These are phyloP conservation scores for Agrotis clavis DNA, from an alignment of 2,888 invertebrate genomes.

Conservation along the genomic window DNA sequence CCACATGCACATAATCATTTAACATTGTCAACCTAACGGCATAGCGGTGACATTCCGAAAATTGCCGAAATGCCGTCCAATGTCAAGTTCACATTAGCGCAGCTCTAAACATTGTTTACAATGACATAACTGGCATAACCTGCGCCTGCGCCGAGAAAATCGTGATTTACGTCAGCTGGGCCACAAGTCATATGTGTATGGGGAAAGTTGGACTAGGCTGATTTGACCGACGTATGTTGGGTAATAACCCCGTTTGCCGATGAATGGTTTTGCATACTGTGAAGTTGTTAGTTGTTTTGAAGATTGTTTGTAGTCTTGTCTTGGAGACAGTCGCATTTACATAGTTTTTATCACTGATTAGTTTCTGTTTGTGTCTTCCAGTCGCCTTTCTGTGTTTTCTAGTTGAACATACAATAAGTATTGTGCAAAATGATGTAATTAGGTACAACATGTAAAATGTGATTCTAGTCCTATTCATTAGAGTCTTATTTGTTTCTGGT, in stretches of 20 bases:
- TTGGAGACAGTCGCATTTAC: neutral
- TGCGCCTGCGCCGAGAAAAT: conserved; percentile 61
- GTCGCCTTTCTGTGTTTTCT: neutral
- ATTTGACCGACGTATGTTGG: conserved; percentile 68
- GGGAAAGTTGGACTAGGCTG: conserved; percentile 71
- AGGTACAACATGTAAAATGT: neutral
- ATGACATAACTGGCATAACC: conserved; percentile 71
- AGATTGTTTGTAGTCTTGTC: conserved; percentile 6
- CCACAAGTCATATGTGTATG: conserved; percentile 61
- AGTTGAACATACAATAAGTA: neutral
- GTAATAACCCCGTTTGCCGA: conserved; percentile 61
- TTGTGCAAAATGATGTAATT: no score
- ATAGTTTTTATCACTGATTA: no score
- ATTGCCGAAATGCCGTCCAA: conserved; percentile 49
- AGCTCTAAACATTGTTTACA: conserved; percentile 58
- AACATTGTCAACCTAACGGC: conserved; percentile 27
- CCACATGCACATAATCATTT: conserved; percentile 33
- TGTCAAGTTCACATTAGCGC: conserved; percentile 62
- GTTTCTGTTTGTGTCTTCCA: no score
- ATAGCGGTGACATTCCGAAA: conserved; percentile 29
- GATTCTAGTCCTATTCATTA: no score
- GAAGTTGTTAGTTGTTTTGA: conserved; percentile 23
- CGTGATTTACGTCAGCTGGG: conserved; percentile 72
- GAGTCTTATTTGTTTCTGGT: no score
- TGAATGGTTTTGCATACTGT: conserved; percentile 41